These are phyloP conservation scores for Drosophila baimaii DNA, from an alignment of 1,140 invertebrate genomes.

Conservation along the genomic window DNA sequence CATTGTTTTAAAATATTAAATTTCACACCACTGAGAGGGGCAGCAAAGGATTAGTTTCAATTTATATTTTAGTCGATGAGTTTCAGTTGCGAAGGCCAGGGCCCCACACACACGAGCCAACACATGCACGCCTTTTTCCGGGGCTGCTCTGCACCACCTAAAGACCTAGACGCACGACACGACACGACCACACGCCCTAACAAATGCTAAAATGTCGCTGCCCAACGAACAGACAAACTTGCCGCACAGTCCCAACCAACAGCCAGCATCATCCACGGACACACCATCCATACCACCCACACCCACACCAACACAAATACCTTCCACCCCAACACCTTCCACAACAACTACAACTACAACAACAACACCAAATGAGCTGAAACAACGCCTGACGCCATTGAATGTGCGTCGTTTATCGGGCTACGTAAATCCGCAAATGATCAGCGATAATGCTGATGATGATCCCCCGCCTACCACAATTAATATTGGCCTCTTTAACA, in stretches of 20 bases:
- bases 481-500: slow-evolving; percentile 49
- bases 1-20: slow-evolving; percentile 31
- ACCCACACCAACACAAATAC: slow-evolving; percentile 19
- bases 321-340: slow-evolving; percentile 34
- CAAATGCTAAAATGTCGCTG: slow-evolving; percentile 74
- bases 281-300: slow-evolving; percentile 24
- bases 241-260: slow-evolving; percentile 50
- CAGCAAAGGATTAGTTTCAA: slow-evolving; percentile 33
- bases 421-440: slow-evolving; percentile 58
- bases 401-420: slow-evolving; percentile 69
- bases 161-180: slow-evolving; percentile 28
- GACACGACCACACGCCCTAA: slow-evolving; percentile 30
- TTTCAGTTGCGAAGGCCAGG: slow-evolving; percentile 24
- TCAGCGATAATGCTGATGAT: slow-evolving; percentile 50
- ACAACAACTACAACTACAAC: slow-evolving; percentile 39
- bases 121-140: slow-evolving; percentile 19
- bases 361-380: slow-evolving; percentile 69
- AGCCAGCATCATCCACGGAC: slow-evolving; percentile 12
- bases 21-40: slow-evolving; percentile 2
- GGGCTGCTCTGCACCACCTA: slow-evolving; percentile 38
- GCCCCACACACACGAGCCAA: slow-evolving; percentile 22
- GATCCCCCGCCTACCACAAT: slow-evolving; percentile 64
- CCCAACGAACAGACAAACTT: slow-evolving; percentile 62
- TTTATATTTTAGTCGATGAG: slow-evolving; percentile 52
- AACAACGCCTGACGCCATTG: slow-evolving; percentile 64